These are phyloP conservation scores for Borostomias antarcticus DNA, from an alignment of 2,797 vertebrate species.

Conservation along the genomic window DNA sequence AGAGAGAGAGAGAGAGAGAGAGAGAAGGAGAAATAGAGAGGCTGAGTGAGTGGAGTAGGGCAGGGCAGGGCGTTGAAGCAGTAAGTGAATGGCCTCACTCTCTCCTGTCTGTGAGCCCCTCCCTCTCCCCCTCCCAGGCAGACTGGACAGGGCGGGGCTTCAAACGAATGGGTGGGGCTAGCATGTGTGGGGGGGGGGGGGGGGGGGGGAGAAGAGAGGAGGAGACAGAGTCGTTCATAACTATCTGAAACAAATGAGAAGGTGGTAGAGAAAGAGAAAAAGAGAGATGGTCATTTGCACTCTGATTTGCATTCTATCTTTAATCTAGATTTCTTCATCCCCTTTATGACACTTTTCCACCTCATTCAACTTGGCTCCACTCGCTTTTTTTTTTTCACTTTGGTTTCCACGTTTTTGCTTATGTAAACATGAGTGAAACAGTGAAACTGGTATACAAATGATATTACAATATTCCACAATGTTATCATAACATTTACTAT, in stretches of 20 bases:
- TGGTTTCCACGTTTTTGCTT: too few relatives aligned
- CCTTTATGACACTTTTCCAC: not conserved
- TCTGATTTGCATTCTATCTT: not conserved
- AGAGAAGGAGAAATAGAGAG: slow-evolving; percentile 25
- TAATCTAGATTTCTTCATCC: not conserved
- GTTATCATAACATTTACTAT: too few relatives aligned
- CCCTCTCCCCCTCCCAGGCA: too few relatives aligned
- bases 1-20: slow-evolving; percentile 16
- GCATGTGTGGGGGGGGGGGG: slow-evolving; percentile 50
- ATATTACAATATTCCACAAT: too few relatives aligned
- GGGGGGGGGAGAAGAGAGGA: slow-evolving; percentile 51
- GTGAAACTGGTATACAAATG: too few relatives aligned
- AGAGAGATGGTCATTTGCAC: slow-evolving; percentile 25
- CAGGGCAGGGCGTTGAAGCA: slow-evolving; percentile 64
- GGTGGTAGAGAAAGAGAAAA: not conserved
- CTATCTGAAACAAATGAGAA: slow-evolving; percentile 64
- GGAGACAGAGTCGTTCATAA: slow-evolving; percentile 76
- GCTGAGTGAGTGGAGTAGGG: slow-evolving; percentile 28
- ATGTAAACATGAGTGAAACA: too few relatives aligned
- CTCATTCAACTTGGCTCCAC: too few relatives aligned
- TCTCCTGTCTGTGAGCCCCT: slow-evolving; percentile 51
- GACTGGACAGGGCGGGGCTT: slow-evolving; percentile 30
- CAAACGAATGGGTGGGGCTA: slow-evolving; percentile 12
- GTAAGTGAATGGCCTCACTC: slow-evolving; percentile 67
- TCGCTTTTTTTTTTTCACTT: too few relatives aligned